Base-by-base conservation (phyloP, 2,888 invertebrate genomes). In the Belgica antarctica region DNA sequence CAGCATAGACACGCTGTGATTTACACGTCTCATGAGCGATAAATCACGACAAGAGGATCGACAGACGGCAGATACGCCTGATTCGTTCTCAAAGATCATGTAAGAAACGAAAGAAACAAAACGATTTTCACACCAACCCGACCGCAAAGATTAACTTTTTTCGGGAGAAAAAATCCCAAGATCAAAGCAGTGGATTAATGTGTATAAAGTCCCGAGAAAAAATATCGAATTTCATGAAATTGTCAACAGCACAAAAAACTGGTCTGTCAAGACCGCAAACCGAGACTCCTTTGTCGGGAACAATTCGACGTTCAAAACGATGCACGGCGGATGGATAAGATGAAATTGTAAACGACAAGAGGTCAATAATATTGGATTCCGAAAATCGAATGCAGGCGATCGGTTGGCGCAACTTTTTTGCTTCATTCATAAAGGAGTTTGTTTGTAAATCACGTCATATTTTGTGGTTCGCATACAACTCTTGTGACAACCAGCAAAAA, bases 251-350 rank as follows among this genome's bases (percentile, higher is more conserved):
- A 31, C 34, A 52, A 52, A 52, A 22, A 22, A 22, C 17, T 10
- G 52, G 22, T 52, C 52, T 52, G 52, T 52, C 52, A 52, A 52
- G 17, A 41, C 41, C 41, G 41, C 41, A 41, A 41, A 41, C 12
- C n/a, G 41, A 52, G 22, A 52, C 19, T 52, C 52, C 22, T 52
- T 52, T 52, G 52, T 52, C 52, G 52, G 52, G 52, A 52, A 52
- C n/a, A 12, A 52, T 52, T 52, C 12, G 22, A 12, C 17, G n/a
- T n/a, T 52, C 52, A 22, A 7, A 41, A 15, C 41, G 10, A 10
- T 41, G 41, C 41, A 41, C n/a, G n/a, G 52, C 22, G 17, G 22
- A 52, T n/a, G n/a, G n/a, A n/a, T n/a, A 52, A 52, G 22, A 22
- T 3, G 4, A 52, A 17, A 52, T 22, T n/a, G 52, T 17, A 10